A percentile compares a stretch with the other conserved stretches of the same genome.
These are phyloP conservation scores for Ellobius talpinus DNA, from an alignment of 2,113 vertebrate species.

Conservation along the genomic window DNA sequence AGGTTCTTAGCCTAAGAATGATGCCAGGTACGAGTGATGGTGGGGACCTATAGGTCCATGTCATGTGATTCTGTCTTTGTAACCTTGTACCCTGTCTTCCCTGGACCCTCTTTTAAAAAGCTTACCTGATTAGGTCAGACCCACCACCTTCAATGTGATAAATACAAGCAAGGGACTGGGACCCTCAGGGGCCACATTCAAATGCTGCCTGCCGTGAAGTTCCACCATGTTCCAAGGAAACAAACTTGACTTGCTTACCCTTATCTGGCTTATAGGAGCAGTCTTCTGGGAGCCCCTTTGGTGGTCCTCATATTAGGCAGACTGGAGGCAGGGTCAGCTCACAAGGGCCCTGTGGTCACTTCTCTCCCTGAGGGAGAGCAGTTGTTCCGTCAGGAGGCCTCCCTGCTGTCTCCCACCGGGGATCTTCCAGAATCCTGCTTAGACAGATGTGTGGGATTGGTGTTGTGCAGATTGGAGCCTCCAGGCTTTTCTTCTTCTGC, in stretches of 20 bases:
- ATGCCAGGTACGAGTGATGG: neutral
- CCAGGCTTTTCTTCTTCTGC: neutral
- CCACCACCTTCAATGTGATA: neutral
- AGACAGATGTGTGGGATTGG: neutral
- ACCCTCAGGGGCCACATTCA: neutral
- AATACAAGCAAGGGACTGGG: neutral
- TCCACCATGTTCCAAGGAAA: neutral
- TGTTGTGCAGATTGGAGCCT: rapidly evolving
- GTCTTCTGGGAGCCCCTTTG: too few relatives aligned
- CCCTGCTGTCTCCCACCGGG: neutral
- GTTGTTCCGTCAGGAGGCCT: rapidly evolving
- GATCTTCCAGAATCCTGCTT: neutral
- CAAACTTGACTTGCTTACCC: neutral
- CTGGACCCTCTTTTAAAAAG: neutral
- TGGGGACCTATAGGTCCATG: neutral
- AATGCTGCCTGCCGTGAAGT: neutral
- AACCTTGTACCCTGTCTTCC: neutral
- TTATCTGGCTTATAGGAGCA: neutral
- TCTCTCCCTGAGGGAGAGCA: too few relatives aligned
- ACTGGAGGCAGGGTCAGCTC: neutral
- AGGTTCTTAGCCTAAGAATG: neutral
- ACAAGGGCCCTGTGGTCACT: neutral
- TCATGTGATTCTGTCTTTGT: neutral
- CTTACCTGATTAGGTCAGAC: neutral
- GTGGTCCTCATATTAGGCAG: neutral